These are phyloP conservation scores for Coelopa pilipes DNA, from an alignment of 2,888 invertebrate genomes.

Conservation along the genomic window DNA sequence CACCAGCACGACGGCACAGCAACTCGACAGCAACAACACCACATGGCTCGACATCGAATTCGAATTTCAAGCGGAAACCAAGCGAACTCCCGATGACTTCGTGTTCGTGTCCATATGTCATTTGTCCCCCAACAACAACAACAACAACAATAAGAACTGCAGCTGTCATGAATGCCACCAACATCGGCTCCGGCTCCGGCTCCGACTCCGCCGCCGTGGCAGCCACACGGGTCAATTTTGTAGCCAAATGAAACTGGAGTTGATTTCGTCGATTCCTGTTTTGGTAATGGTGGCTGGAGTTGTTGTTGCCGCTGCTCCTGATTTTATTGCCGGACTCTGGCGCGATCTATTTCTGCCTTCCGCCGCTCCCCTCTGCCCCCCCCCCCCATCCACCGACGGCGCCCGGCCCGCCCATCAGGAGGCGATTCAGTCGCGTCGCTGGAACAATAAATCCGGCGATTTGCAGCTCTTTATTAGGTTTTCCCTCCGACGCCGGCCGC, in stretches of 20 bases:
- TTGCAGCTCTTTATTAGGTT: slow-evolving; percentile 31
- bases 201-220: neutral
- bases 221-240: too few relatives aligned
- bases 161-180: neutral
- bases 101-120: neutral
- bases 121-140: neutral
- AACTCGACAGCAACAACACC: too few relatives aligned
- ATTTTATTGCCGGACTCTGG: neutral
- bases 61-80: too few relatives aligned
- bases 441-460: slow-evolving; percentile 31
- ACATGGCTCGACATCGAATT: too few relatives aligned
- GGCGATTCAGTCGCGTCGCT: slow-evolving; percentile 22
- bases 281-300: neutral
- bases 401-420: slow-evolving; percentile 12
- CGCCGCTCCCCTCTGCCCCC: neutral
- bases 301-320: too few relatives aligned
- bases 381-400: neutral
- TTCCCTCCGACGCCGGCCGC: slow-evolving; percentile 6
- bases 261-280: neutral
- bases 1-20: too few relatives aligned
- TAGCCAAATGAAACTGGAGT: too few relatives aligned
- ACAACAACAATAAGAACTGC: too few relatives aligned
- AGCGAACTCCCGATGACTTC: neutral
- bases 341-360: neutral
- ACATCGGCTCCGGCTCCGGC: too few relatives aligned